Evolutionary conservation across 2,797 vertebrate genomes (phyloP).

Genomic region (Myiotriccus ornatus): DNA sequence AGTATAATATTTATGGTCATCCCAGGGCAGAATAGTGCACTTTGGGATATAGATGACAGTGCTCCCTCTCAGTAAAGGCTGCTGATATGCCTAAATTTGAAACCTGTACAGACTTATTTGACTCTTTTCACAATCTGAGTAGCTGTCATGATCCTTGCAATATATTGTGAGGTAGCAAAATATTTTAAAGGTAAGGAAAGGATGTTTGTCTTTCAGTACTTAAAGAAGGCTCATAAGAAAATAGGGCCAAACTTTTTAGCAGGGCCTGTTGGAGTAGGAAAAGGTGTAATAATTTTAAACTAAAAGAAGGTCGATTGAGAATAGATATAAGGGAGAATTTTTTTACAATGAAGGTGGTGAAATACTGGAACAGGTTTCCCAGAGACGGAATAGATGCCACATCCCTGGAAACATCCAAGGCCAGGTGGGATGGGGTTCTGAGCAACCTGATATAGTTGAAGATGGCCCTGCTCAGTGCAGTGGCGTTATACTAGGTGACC

Average conservation of each 20-base stretch:
- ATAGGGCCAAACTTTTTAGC: background rate
- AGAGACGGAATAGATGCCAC: background rate
- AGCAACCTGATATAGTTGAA: background rate
- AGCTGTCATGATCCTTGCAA: background rate
- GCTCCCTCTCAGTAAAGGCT: background rate
- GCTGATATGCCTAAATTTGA: background rate
- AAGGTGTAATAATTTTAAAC: background rate
- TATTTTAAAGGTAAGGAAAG: background rate
- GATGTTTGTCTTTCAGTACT: background rate
- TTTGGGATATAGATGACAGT: background rate
- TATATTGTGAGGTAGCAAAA: background rate
- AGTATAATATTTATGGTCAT: background rate
- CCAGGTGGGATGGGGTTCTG: background rate
- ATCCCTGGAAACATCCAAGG: background rate
- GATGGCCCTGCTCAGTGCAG: background rate
- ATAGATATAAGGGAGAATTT: background rate
- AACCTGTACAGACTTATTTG: background rate
- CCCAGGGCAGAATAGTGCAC: background rate
- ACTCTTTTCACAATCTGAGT: background rate
- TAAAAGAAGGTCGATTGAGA: background rate
- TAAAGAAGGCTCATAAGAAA: background rate
- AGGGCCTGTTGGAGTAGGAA: background rate
- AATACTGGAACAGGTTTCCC: background rate
- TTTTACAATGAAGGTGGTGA: background rate
- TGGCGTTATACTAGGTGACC: background rate